These are phyloP conservation scores for Cercopithecus mona DNA, from an alignment of 2,113 vertebrate genomes.

Conservation along the genomic window DNA sequence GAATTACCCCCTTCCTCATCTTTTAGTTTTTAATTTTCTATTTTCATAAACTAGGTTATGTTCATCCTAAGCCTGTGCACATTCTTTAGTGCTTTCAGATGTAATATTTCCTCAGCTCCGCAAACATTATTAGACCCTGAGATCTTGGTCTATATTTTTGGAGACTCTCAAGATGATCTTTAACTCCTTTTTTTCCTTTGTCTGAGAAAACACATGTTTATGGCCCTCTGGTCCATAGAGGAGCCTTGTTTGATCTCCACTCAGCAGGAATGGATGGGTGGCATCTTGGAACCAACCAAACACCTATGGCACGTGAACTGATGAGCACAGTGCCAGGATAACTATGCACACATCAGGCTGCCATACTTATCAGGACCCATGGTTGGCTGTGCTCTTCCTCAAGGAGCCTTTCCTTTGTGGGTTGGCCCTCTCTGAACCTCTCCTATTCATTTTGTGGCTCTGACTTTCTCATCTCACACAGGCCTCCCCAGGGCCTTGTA, in stretches of 20 bases:
- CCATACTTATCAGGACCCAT: constrained; percentile 57
- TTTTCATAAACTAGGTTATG: neutral
- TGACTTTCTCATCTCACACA: neutral
- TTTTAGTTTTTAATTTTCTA: neutral
- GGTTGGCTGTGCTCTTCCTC: neutral
- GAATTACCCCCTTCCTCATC: neutral
- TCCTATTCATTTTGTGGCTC: neutral
- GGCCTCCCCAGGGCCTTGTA: fast-evolving
- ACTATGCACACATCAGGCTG: constrained; percentile 72
- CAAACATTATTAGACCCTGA: neutral
- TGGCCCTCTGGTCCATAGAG: constrained; percentile 29
- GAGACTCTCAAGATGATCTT: neutral
- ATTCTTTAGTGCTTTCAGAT: neutral
- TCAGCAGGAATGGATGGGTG: constrained; percentile 61
- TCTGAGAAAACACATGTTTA: neutral
- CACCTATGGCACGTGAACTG: constrained; percentile 51
- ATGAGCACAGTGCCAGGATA: constrained; percentile 70
- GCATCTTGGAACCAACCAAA: constrained; percentile 60
- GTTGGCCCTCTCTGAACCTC: neutral
- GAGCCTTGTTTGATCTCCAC: constrained; percentile 31
- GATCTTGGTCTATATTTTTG: neutral
- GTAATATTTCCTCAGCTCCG: neutral
- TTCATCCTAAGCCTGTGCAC: neutral
- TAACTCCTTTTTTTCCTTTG: neutral
- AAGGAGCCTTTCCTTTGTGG: too few species aligned